A percentile compares a stretch with the other conserved stretches of the same genome.
Conservation (phyloP, 2,888 invertebrate genomes). For the Philhelius pedissequus region DNA sequence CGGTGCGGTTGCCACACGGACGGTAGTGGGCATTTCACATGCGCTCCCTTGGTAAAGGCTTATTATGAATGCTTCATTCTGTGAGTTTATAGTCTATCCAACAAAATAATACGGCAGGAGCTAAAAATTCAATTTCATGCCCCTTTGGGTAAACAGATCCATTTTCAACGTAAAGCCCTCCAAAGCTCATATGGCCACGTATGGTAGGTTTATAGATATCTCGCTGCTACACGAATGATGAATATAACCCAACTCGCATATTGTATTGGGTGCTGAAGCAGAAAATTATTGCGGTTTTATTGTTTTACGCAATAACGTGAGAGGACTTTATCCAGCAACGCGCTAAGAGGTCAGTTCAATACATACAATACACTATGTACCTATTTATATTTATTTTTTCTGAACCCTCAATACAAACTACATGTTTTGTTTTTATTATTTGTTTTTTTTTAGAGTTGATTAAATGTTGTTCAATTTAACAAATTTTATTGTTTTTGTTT, state of each 20-base stretch:
- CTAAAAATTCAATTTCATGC: conserved; percentile 76
- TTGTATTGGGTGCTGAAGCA: conserved; percentile 39
- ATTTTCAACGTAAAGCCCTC: conserved; percentile 40
- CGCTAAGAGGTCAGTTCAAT: conserved; percentile 5
- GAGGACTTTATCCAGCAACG: conserved; percentile 13
- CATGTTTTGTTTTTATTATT: too few species aligned
- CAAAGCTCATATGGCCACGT: conserved; percentile 20
- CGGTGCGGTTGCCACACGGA: not conserved
- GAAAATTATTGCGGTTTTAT: conserved; percentile 64
- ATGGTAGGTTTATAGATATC: not conserved
- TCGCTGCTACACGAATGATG: not conserved
- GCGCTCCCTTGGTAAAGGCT: conserved; percentile 7
- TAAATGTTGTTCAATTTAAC: not conserved
- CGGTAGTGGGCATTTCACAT: not conserved
- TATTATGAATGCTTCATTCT: conserved; percentile 21
- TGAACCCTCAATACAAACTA: not conserved
- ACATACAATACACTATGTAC: not conserved
- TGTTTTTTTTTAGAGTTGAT: not conserved
- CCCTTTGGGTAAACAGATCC: conserved; percentile 71
- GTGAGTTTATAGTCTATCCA: not conserved
- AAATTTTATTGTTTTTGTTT: not conserved
- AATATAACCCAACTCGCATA: not conserved
- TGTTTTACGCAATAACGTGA: conserved; percentile 55
- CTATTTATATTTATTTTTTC: not conserved
- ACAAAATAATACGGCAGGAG: conserved; percentile 42